phyloP scores from a whole-genome alignment of 2,888 invertebrate genomes.

The Aphodius granarius region DNA sequence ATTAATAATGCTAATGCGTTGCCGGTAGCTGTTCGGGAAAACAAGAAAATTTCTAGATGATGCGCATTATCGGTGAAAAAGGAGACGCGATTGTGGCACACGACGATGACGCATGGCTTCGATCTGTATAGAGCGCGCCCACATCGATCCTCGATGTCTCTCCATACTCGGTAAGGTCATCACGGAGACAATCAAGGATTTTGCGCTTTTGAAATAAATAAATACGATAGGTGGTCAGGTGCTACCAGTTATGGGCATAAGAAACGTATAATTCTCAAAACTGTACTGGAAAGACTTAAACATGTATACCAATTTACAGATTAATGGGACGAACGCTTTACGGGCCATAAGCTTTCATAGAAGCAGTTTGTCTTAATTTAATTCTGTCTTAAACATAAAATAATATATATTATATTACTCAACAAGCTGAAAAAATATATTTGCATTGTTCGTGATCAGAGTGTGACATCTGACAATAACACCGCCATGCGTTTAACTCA shows the following conservation, averaged over 20 bases:
- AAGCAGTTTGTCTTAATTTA: no score
- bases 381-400: no score
- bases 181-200: background rate
- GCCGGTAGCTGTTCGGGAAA: background rate
- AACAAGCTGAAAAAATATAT: background rate
- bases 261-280: background rate
- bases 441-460: background rate
- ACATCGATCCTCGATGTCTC: background rate
- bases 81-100: background rate
- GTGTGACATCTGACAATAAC: background rate
- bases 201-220: background rate
- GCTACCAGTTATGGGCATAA: background rate
- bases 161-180: background rate
- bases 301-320: no score
- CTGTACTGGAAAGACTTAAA: background rate
- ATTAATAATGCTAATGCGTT: background rate
- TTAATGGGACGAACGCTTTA: no score
- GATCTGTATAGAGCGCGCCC: background rate
- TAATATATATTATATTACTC: no score
- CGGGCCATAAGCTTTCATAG: no score
- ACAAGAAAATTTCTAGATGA: background rate
- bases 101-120: background rate
- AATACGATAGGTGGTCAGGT: background rate
- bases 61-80: background rate
- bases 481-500: background rate